Evolutionary conservation across 2,797 vertebrate genomes (phyloP).

Genomic region (Lacerta viridis): DNA sequence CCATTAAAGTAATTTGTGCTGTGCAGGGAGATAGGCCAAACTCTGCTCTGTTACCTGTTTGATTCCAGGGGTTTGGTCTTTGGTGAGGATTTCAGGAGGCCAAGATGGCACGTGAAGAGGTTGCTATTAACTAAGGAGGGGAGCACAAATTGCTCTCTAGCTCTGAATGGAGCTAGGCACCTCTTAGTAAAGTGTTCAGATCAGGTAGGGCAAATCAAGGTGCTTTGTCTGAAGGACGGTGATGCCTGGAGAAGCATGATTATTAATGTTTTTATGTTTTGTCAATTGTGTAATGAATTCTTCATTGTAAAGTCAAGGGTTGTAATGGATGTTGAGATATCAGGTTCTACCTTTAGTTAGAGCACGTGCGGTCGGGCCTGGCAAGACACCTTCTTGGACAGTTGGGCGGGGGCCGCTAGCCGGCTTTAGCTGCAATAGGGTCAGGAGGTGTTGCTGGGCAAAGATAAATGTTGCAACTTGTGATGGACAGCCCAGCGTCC

Average conservation of each 20-base stretch:
- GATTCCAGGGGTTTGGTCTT: conserved; percentile 9
- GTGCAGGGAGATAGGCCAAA: conserved; percentile 48
- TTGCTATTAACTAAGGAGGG: neutral
- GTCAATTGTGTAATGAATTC: neutral
- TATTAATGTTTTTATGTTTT: too few relatives aligned
- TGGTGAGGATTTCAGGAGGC: neutral
- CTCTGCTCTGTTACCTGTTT: conserved; percentile 3
- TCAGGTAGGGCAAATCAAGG: neutral
- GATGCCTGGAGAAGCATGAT: neutral
- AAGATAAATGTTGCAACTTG: too few relatives aligned
- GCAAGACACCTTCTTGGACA: too few relatives aligned
- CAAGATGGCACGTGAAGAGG: neutral
- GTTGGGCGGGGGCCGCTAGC: too few relatives aligned
- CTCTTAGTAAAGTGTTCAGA: neutral
- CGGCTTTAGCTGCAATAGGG: too few relatives aligned
- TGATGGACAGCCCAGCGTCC: too few relatives aligned
- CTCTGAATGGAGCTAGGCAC: neutral
- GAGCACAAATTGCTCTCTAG: too few relatives aligned
- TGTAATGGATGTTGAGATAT: neutral
- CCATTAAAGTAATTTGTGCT: conserved; percentile 68
- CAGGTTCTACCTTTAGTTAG: too few relatives aligned
- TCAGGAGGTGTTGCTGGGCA: too few relatives aligned
- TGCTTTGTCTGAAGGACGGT: neutral
- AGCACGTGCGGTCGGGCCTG: too few relatives aligned
- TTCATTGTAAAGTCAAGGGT: neutral